Evolutionary conservation across 1,140 invertebrate genomes (phyloP), one percentile per base, ranked within the genome.

Genomic region (Caenorhabditis tropicalis): DNA sequence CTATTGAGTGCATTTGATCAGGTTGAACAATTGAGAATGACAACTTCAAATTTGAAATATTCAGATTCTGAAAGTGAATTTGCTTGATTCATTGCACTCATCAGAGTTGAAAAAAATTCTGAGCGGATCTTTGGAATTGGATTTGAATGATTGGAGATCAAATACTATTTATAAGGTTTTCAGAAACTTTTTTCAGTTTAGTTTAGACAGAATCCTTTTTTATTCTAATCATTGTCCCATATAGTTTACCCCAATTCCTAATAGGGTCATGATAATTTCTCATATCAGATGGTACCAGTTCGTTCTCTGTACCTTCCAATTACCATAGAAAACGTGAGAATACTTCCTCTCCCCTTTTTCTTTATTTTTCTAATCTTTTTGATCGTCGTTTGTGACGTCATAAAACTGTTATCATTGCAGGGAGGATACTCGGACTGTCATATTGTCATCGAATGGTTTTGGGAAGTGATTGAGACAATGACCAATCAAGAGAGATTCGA

Each of bases 391-490:
- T 36, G 29, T 29, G 53, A 9, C 33, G 16, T 33, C 16, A 27
- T 29, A n/a, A 24, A 74, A 12, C 36, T 2, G 21, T 56, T 56
- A 27, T 56, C 24, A 74, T 74, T 74, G 58, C 65, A 74, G 65
- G 65, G 65, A 46, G 65, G 65, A 43, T 74, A 74, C 36, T 74
- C 65, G n/a, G 65, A 74, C 29, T 74, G 65, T 74, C 65, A 74
- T 21, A 74, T 74, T 43, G 65, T 74, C 12, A 31, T 74, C 65
- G 65, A 74, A 74, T 74, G 65, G 65, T 74, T 74, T 43, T 74
- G 65, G 65, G 65, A 74, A 74, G 65, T 74, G 65, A 74, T 74
- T 43, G 65, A 74, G 65, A 74, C 65, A 19, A 74, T 74, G 65
- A 74, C 65, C 36, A 74, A 74, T 31, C 65, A 74, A 24, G 65